Conservation (phyloP, 2,113 vertebrate genomes). For the Talpa occidentalis region DNA sequence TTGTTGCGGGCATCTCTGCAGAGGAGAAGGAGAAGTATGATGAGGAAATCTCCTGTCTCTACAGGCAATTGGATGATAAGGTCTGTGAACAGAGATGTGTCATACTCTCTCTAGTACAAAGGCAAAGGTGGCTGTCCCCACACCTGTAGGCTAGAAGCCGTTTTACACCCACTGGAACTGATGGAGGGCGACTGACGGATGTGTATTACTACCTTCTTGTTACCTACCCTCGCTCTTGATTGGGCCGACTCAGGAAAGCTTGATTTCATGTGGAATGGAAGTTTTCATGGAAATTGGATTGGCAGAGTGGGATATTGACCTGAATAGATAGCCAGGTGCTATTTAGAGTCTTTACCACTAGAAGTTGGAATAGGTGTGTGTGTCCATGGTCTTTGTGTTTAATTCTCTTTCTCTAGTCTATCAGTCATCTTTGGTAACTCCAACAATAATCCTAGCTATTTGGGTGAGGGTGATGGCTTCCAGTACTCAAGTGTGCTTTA, state of each 20-base stretch:
- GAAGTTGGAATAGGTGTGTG: background rate
- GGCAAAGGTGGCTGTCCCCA: background rate
- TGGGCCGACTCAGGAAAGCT: background rate
- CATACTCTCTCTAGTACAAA: background rate
- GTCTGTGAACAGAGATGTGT: slow-evolving; percentile 77
- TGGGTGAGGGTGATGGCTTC: background rate
- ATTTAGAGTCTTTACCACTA: background rate
- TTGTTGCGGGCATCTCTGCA: slow-evolving; percentile 82
- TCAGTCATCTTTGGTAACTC: background rate
- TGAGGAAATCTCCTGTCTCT: slow-evolving; percentile 92
- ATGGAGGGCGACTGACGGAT: background rate
- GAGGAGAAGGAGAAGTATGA: slow-evolving; percentile 92
- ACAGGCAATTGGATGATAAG: slow-evolving; percentile 96
- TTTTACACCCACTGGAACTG: background rate
- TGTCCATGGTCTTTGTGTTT: background rate
- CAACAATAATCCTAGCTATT: background rate
- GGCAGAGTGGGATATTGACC: background rate
- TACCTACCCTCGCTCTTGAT: background rate
- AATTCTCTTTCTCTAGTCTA: background rate
- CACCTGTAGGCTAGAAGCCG: background rate
- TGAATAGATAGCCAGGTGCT: background rate
- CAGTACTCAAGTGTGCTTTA: background rate
- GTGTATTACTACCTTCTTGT: background rate
- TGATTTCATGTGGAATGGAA: background rate
- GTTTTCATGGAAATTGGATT: background rate